phyloP scores from a whole-genome alignment of 1,140 invertebrate species.

The Scaptomyza hsui region DNA sequence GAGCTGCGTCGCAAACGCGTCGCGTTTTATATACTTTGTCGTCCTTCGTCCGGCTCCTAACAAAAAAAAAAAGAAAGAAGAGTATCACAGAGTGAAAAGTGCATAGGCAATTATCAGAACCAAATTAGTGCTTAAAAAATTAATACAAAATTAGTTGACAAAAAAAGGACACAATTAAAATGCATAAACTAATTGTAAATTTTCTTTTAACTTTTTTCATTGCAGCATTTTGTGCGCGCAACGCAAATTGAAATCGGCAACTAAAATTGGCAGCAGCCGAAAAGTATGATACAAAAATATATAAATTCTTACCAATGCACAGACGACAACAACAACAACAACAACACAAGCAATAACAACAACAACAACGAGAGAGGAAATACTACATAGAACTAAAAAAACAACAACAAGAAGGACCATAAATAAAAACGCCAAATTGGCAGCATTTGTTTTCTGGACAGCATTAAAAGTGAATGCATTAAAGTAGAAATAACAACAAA shows the following conservation, averaged over 20 bases:
- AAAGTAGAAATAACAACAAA: slow-evolving; percentile 8
- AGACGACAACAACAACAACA: slow-evolving; percentile 33
- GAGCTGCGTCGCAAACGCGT: slow-evolving; percentile 74
- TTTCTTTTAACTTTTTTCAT: slow-evolving; percentile 28
- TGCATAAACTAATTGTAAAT: background rate
- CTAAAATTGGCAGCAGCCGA: slow-evolving; percentile 56
- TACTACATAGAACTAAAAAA: slow-evolving; percentile 41
- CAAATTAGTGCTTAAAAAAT: background rate
- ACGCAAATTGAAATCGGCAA: slow-evolving; percentile 48
- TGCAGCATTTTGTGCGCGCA: slow-evolving; percentile 72
- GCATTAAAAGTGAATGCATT: slow-evolving; percentile 35
- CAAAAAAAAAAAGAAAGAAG: background rate
- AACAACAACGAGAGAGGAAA: slow-evolving; percentile 24
- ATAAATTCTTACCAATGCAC: slow-evolving; percentile 57
- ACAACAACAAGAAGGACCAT: slow-evolving; percentile 42
- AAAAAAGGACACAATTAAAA: background rate
- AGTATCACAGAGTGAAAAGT: slow-evolving; percentile 24
- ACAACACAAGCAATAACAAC: slow-evolving; percentile 35
- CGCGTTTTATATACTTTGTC: slow-evolving; percentile 27
- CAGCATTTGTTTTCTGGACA: slow-evolving; percentile 24
- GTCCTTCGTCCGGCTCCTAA: background rate
- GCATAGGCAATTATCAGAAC: slow-evolving; percentile 3
- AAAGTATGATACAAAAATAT: slow-evolving; percentile 76
- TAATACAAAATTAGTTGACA: background rate
- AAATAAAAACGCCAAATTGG: slow-evolving; percentile 31